phyloP scores from a whole-genome alignment of 2,888 invertebrate genomes.

The Herminia tarsipennalis region DNA sequence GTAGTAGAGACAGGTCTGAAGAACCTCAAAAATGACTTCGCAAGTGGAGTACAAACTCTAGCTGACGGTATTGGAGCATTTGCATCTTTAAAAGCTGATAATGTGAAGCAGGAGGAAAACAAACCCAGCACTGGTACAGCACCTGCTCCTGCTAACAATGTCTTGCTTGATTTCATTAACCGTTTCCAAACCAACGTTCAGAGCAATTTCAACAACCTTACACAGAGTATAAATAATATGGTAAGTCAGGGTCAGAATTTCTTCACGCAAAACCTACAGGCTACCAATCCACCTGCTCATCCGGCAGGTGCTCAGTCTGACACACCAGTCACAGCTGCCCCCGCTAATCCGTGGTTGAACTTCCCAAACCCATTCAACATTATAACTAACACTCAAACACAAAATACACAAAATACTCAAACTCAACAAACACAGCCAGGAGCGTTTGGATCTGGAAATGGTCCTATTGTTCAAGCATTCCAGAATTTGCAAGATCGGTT shows the following conservation, averaged over 20 bases:
- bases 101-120: slow-evolving; percentile 19
- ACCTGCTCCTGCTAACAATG: slow-evolving; percentile 5
- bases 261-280: background rate
- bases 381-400: background rate
- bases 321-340: background rate
- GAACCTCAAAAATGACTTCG: slow-evolving; percentile 62
- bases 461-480: background rate
- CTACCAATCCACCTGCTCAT: background rate
- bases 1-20: slow-evolving; percentile 51
- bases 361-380: background rate
- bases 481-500: background rate
- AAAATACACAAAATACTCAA: background rate
- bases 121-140: slow-evolving; percentile 6
- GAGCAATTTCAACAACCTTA: slow-evolving; percentile 38
- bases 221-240: slow-evolving; percentile 23
- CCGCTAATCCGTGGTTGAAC: background rate
- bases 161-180: background rate
- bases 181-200: slow-evolving; percentile 38
- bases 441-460: background rate
- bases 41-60: slow-evolving; percentile 59
- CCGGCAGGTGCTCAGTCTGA: slow-evolving; percentile 8
- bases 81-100: slow-evolving; percentile 56
- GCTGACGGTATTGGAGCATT: slow-evolving; percentile 61
- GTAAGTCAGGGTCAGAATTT: slow-evolving; percentile 11
- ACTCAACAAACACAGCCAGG: background rate